phyloP scores from a whole-genome alignment of 2,888 invertebrate species.

The Apamea sordens region DNA sequence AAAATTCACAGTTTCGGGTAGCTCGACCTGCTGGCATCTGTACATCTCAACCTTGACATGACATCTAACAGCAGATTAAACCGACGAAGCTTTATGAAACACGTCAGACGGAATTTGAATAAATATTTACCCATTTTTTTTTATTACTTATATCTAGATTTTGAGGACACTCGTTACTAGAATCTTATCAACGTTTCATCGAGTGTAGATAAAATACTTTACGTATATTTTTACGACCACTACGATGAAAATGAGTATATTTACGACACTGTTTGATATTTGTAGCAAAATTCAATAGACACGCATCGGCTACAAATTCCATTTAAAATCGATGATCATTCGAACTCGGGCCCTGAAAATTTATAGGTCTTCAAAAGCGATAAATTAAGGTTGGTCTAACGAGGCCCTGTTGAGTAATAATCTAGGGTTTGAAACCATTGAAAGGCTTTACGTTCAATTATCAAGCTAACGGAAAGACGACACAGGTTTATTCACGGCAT shows the following conservation, averaged over 20 bases:
- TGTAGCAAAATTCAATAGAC: conserved; percentile 38
- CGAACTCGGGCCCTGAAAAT: conserved; percentile 38
- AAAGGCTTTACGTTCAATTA: conserved; percentile 38
- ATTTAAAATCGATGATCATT: conserved; percentile 43
- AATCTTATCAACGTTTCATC: conserved; percentile 49
- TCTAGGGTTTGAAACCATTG: conserved; percentile 49
- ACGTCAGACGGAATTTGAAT: no score
- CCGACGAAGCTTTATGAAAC: neutral
- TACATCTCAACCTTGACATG: no score
- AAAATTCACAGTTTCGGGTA: no score
- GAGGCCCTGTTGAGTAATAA: conserved; percentile 50
- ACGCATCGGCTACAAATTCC: conserved; percentile 19
- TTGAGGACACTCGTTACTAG: conserved; percentile 5
- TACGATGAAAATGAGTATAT: conserved; percentile 39
- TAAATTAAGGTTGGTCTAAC: conserved; percentile 55
- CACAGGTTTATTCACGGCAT: neutral
- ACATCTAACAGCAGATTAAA: neutral
- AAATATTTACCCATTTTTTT: neutral
- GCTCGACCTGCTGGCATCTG: no score
- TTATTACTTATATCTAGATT: neutral
- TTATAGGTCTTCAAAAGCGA: conserved; percentile 49
- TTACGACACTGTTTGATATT: conserved; percentile 39
- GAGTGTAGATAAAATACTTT: conserved; percentile 47
- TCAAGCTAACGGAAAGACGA: neutral
- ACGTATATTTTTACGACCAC: conserved; percentile 50